phyloP scores from a whole-genome alignment of 1,140 invertebrate species.

The Ooceraea biroi region DNA sequence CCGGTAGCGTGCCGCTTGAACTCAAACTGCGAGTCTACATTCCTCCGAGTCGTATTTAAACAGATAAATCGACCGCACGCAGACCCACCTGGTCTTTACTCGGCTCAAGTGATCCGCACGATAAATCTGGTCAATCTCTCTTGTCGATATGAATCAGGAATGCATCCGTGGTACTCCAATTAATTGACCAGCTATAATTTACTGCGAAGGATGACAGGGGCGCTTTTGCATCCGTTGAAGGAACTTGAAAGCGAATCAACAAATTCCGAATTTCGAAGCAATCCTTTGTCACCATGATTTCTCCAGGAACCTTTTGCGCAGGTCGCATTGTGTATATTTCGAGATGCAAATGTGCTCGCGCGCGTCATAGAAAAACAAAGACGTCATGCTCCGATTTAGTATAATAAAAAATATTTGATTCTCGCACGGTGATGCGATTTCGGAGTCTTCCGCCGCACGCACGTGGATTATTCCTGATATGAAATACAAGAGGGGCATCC shows the following conservation, averaged over 20 bases:
- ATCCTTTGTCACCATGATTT: not conserved
- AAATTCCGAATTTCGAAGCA: not conserved
- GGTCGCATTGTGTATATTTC: not conserved
- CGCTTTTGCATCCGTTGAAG: not conserved
- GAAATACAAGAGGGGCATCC: conserved; percentile 1
- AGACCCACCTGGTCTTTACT: conserved; percentile 48
- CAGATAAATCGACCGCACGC: conserved; percentile 63
- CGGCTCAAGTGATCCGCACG: conserved; percentile 42
- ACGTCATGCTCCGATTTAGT: not conserved
- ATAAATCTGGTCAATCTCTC: conserved; percentile 33
- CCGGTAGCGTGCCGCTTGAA: conserved; percentile 61
- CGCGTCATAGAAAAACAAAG: not conserved
- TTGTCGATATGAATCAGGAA: not conserved
- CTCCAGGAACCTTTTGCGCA: not conserved
- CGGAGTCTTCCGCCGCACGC: conserved; percentile 1
- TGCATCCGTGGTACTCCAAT: not conserved
- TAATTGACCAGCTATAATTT: not conserved
- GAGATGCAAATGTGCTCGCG: not conserved
- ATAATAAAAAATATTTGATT: not conserved
- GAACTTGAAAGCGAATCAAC: not conserved
- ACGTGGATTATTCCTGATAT: conserved; percentile 11
- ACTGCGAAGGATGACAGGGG: not conserved
- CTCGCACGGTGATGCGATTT: not conserved
- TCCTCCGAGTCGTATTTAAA: conserved; percentile 70
- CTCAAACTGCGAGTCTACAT: conserved; percentile 32